Conservation (phyloP, 2,113 vertebrate genomes). For the Ochotona curzoniae region DNA sequence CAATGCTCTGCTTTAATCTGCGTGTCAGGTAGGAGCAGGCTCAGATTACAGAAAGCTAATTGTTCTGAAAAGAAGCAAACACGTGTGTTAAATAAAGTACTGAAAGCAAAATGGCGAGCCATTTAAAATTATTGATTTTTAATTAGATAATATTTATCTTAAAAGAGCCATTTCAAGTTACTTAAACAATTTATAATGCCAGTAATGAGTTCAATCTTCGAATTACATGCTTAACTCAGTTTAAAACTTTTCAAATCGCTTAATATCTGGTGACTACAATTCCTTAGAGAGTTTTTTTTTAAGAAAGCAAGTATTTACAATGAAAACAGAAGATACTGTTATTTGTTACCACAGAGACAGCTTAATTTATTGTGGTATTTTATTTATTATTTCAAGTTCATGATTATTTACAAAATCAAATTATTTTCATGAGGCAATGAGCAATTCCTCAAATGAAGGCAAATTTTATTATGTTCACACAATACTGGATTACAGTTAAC, state of each 20-base stretch:
- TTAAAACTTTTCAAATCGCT: neutral
- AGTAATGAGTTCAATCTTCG: neutral
- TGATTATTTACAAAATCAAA: constrained; percentile 44
- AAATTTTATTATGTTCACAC: constrained; percentile 10
- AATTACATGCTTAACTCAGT: neutral
- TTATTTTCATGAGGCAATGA: constrained; percentile 46
- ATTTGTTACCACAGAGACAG: neutral
- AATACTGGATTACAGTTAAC: constrained; percentile 30
- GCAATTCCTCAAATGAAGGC: constrained; percentile 19
- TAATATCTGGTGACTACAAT: neutral
- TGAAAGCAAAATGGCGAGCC: no score
- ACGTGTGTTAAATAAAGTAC: no score
- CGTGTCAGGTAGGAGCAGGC: no score
- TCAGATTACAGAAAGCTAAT: no score
- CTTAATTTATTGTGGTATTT: constrained; percentile 64
- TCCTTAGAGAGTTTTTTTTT: neutral
- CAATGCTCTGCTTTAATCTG: no score
- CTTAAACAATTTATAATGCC: no score
- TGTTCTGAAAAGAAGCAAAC: no score
- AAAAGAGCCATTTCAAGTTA: no score
- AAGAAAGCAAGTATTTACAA: constrained; percentile 42
- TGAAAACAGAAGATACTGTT: constrained; percentile 50
- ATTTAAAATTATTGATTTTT: no score
- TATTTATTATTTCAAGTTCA: constrained; percentile 38
- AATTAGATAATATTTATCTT: no score